These are phyloP conservation scores for Lacerta viridis DNA, from an alignment of 2,797 vertebrate species.

Conservation along the genomic window DNA sequence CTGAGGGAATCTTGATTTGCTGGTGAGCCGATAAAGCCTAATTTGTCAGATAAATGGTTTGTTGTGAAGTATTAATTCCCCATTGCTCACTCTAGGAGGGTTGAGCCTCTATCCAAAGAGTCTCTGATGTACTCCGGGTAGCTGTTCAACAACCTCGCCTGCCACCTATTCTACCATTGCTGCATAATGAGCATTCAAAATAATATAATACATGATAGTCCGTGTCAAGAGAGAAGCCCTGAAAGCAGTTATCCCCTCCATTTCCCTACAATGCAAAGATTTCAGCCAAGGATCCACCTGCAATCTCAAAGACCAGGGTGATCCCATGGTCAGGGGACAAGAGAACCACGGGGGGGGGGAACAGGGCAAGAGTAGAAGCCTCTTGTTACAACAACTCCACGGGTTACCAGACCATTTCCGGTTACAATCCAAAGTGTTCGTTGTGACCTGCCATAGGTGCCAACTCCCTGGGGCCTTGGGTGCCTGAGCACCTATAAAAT, in stretches of 20 bases:
- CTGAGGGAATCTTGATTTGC: slow-evolving; percentile 56
- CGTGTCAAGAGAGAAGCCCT: not conserved
- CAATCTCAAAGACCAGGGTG: not conserved
- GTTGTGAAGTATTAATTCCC: slow-evolving; percentile 65
- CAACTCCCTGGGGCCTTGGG: no score
- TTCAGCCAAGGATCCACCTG: not conserved
- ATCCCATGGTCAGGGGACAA: no score
- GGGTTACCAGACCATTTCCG: no score
- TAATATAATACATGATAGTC: not conserved
- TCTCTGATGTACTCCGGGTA: fast-evolving
- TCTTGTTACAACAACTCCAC: no score
- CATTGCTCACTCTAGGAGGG: slow-evolving; percentile 41
- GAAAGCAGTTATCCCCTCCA: not conserved
- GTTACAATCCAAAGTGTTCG: no score
- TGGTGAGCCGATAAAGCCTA: slow-evolving; percentile 60
- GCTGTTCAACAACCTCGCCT: slow-evolving; percentile 9
- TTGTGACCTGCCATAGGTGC: not conserved
- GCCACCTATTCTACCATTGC: not conserved
- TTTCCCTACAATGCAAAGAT: not conserved
- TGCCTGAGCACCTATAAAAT: no score
- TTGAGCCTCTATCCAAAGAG: slow-evolving; percentile 49
- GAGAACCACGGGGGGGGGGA: no score
- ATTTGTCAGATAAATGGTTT: slow-evolving; percentile 72
- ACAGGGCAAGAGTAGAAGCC: no score
- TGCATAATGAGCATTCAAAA: not conserved